Base-by-base conservation (phyloP, 2,797 vertebrate genomes). In the Platyrinchus mystaceus region DNA sequence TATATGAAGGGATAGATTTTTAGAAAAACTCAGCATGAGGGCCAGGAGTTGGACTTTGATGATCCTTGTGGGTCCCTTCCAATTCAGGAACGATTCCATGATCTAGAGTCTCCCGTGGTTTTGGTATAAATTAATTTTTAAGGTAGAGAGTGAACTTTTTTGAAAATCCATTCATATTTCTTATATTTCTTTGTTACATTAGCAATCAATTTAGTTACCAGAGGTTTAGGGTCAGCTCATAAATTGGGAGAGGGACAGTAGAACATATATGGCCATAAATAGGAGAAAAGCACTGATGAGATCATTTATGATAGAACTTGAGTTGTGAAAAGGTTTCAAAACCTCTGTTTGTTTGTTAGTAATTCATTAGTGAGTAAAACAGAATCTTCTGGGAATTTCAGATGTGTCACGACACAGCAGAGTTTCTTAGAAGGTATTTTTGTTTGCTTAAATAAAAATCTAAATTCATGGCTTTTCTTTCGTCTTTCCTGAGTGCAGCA, bases 371-470 rank as follows among this genome's bases (percentile, higher is more conserved):
- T 47, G 69, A 79, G 46, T 59, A 44, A 82, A 94, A 55, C 8
- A 7, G 46, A 78, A 87, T 68, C 70, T 84, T 28, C 67, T 80
- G 83, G 63, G 39, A 77, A 60, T 94, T 78, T 87, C 68, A 88
- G 36, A 43, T 63, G 43, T 63, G 59, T 87, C 58, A 58, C 43
- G 41, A 58, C 36, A 50, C 32, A 73, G 62, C 79, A 79, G 69
- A 44, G 41, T 81, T 93, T 84, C 68, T 96, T 98, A 69, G 95
- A 84, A 56, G 94, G 97, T 92, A 64, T 97, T 85, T 92, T 97
- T 96, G 77, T 94, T 97, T 95, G 71, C 87, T 93, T 81, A 98
- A 98, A 91, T 98, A 98, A 93, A 97, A 92, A 97, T 94, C 46
- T 97, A 97, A 43, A 86, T 94, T 9, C 97, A 97, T 93, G 96